Percentiles rank a stretch among this genome's conserved stretches.
phyloP scores from a whole-genome alignment of 2,797 vertebrate species.

The Limosa lapponica region DNA sequence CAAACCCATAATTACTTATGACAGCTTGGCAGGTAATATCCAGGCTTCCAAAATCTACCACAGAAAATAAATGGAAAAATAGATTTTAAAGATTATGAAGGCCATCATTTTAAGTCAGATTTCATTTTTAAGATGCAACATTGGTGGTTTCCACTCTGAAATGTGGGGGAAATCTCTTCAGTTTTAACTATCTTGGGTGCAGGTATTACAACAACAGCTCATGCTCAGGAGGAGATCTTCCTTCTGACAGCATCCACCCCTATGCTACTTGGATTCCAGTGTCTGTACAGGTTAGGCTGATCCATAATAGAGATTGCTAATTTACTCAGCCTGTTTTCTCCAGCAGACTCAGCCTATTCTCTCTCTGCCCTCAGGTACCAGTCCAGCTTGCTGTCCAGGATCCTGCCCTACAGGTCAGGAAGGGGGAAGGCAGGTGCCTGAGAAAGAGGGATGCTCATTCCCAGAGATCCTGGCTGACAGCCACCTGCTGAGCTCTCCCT shows the following conservation, averaged over 20 bases:
- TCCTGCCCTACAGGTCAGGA: background rate
- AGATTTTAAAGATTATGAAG: background rate
- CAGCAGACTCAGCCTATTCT: background rate
- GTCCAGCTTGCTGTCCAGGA: accelerated
- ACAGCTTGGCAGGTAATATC: conserved; percentile 34
- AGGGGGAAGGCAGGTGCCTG: background rate
- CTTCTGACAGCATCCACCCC: background rate
- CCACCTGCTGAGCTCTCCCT: background rate
- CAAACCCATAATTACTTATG: conserved; percentile 19
- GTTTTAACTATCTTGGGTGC: background rate
- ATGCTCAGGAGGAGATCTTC: background rate
- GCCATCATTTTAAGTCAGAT: background rate
- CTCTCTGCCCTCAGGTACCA: background rate
- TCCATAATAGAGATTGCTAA: background rate
- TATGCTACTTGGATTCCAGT: accelerated
- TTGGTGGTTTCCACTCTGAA: background rate
- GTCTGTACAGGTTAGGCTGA: background rate
- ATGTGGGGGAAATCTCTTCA: background rate
- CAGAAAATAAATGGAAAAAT: background rate
- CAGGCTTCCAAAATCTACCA: background rate
- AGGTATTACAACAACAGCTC: background rate
- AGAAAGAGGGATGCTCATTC: background rate
- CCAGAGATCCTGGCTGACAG: accelerated
- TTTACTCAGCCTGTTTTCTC: background rate
- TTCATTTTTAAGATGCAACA: background rate